Conservation (phyloP, 2,113 vertebrate genomes). For the Noctilio leporinus region DNA sequence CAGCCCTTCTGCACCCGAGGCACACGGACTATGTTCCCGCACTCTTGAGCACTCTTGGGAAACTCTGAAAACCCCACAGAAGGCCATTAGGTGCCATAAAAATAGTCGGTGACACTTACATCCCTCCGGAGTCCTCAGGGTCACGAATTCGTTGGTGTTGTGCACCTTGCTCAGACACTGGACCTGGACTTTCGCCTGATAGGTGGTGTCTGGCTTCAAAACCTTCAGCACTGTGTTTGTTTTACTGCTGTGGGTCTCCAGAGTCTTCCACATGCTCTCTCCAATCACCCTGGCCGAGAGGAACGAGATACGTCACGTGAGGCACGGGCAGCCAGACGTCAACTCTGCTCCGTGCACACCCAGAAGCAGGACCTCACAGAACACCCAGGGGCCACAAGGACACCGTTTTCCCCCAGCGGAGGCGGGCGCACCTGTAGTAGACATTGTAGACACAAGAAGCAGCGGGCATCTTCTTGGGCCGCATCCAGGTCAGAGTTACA, state of each 20-base stretch:
- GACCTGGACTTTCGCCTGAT: conserved; percentile 94
- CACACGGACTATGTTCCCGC: rapidly evolving
- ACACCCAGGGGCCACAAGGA: rapidly evolving
- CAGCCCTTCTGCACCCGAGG: too few species aligned
- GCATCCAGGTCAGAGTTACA: conserved; percentile 91
- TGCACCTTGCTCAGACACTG: conserved; percentile 91
- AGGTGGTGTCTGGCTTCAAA: conserved; percentile 92
- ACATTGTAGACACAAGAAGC: conserved; percentile 90
- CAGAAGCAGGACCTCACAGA: too few species aligned
- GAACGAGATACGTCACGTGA: neutral
- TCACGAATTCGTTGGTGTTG: conserved; percentile 91
- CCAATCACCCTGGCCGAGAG: conserved; percentile 83
- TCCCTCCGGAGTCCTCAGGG: conserved; percentile 91
- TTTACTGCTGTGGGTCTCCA: conserved; percentile 97
- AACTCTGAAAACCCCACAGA: neutral
- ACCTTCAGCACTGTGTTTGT: conserved; percentile 86
- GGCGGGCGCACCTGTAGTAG: conserved; percentile 86
- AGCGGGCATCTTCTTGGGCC: conserved; percentile 90
- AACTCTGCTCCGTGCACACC: rapidly evolving
- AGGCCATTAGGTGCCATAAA: neutral
- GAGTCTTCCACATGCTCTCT: conserved; percentile 86
- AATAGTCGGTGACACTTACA: conserved; percentile 80
- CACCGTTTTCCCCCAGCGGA: neutral
- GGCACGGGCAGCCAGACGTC: rapidly evolving
- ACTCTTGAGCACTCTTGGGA: neutral